Evolutionary conservation across 2,797 vertebrate species (phyloP), one percentile per base, ranked within the genome.

Genomic region (Smutsia temminckii): DNA sequence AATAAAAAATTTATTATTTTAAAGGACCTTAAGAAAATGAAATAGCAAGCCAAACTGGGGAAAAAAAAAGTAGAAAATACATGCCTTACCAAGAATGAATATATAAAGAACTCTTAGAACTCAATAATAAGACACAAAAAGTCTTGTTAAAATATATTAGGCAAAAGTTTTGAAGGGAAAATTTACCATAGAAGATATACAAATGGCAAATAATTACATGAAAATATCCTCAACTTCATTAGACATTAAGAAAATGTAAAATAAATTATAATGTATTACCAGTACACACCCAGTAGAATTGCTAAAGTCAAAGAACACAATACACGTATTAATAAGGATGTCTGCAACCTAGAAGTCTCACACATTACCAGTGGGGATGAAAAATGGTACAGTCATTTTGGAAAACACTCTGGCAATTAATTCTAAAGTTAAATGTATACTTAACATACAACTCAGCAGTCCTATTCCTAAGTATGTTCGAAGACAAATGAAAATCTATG

Each of bases 401-500:
- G 59, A 80, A 66, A 80, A 55, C 11, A 23, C 18, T 53, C 37
- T 59, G 40, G 40, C 42, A 81, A 21, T 46, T 68, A 42, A 80
- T 69, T 80, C 42, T 81, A 79, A 85, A 93, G 37, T 51, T 75
- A 51, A 93, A 75, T 21, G 81, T 25, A 23, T 20, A 72, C 23
- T 86, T 72, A 66, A 63, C 34, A 77, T 53, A 21, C 16, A 37
- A 61, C 29, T 40, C 66, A 86, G 29, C 20, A 85, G 79, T n/a
- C 12, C 49, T 81, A 37, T 72, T 89, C 13, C 53, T 61, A 78
- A 85, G 29, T 64, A 72, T 53, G 49, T 55, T 40, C 8, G 37
- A 66, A 79, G 34, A 74, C 46, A 95, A 84, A 79, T 51, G n/a
- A 80, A 80, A 85, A 93, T 85, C 49, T 75, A 34, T 59, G 40